Base-by-base conservation (phyloP, 2,113 vertebrate genomes). In the Syngnathus floridae region DNA sequence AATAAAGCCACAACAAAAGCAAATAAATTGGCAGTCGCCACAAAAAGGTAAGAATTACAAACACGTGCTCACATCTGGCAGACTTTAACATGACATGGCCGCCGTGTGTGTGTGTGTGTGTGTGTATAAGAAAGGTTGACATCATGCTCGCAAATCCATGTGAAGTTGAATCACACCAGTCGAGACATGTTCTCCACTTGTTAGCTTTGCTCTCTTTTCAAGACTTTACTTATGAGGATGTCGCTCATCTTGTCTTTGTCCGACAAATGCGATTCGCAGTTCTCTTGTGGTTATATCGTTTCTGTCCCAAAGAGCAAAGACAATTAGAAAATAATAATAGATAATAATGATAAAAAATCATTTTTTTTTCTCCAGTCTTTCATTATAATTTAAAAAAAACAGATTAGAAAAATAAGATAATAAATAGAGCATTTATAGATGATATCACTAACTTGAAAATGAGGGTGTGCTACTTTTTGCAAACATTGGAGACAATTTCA, bases 111-210 rank as follows among this genome's bases (percentile, higher is more conserved):
- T 55, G 26, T 26, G 70, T 74, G 8, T 62, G 76, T 79, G 79
- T 85, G 78, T 55, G 21, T 22, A 67, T 78, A 83, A 84, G 81
- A 65, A 84, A 73, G 72, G 67, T 70, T 87, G 82, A 86, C 78
- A 70, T 87, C 87, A 89, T 77, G 66, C 80, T 69, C 69, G 78
- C 76, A 82, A 81, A 73, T 75, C 69, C 71, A 64, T 74, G 77
- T 73, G 69, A 76, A 78, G 81, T 76, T 80, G 19, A 82, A 76
- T 71, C 62, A 38, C 70, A 72, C 86, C 79, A 84, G 87, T 84
- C 74, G 72, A 84, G 84, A 72, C 87, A 65, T 80, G 87, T 66
- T 81, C 65, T 80, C 69, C 73, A 71, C 62, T 77, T 59, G 62
- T 60, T 59, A 49, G 31, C 51, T 62, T 63, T 48, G 41, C 70